A percentile compares a stretch with the other conserved stretches of the same genome.
Evolutionary conservation across 2,797 vertebrate genomes (phyloP).

Genomic region (Artibeus lituratus): DNA sequence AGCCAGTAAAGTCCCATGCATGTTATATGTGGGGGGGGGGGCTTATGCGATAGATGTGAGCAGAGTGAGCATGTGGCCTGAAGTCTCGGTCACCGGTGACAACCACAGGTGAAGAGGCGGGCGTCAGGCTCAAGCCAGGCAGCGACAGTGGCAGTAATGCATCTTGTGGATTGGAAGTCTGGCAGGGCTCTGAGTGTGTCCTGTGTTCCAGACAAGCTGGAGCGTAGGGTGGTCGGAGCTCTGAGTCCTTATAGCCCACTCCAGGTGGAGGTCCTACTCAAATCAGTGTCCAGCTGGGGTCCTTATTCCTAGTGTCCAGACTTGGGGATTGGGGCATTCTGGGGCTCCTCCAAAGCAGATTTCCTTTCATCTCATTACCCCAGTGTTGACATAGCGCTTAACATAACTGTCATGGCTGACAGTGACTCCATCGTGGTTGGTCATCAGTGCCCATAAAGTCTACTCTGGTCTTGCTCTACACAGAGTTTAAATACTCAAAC

Average conservation of each 20-base stretch:
- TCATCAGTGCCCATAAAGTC: neutral
- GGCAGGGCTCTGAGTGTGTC: neutral
- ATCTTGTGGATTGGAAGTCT: neutral
- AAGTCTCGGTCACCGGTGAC: neutral
- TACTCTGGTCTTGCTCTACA: neutral
- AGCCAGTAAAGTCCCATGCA: neutral
- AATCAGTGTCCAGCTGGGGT: neutral
- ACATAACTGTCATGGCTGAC: neutral
- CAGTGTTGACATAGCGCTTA: neutral
- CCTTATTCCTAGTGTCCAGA: neutral
- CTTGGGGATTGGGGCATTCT: neutral
- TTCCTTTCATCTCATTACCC: neutral
- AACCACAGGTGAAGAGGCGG: too few relatives aligned
- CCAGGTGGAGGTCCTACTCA: neutral
- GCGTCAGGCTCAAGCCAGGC: neutral
- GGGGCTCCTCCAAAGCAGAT: neutral
- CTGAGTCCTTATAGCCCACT: neutral
- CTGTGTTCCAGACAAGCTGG: neutral
- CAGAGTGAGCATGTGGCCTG: neutral
- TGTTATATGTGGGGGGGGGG: neutral
- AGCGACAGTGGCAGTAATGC: neutral
- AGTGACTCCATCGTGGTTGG: neutral
- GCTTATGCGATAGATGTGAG: neutral
- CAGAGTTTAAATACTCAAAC: neutral
- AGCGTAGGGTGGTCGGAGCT: neutral